Base-by-base conservation (phyloP, 2,888 invertebrate genomes). In the Anthrax anthrax region DNA sequence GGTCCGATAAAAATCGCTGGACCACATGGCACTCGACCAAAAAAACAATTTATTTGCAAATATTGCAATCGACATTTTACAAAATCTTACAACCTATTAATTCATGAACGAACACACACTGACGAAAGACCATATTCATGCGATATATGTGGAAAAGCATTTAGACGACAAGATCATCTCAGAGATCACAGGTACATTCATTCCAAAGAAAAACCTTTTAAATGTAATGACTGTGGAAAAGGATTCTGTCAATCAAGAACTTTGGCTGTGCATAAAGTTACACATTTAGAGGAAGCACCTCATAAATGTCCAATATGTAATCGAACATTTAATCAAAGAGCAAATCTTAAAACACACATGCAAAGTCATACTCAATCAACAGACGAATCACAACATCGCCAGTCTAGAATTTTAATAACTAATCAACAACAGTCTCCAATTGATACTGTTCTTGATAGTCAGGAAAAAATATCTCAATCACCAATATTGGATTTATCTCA, bases 171-270 rank as follows among this genome's bases (percentile, higher is more conserved):
- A 71, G 95, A 96, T 70, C 89, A 90, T 69, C 76, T 90, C 51
- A 78, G 89, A 69, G 89, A 89, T 64, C 89, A 90, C 72, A 85
- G 88, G 64, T 97, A 95, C 71, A 97, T 96, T 54, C 97, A 97
- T 71, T 91, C 91, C 54, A 96, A 96, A 64, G 94, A 96, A 70
- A 97, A 97, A 67, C 97, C 97, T 0, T 97, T 96, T 72, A 96
- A 94, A 63, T 98, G 97, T 68, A 79, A 77, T 4, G 88, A 94
- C 58, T 97, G 97, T 67, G 94, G 94, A 39, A 97, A 97, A 70
- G 97, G 97, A 6, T 97, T 98, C 70, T 98, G 97, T 65, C 97
- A 97, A 64, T 89, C 91, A 18, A 76, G 97, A 43, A 97, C 97
- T 0, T 72, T 97, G 55, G 92, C 95, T 2, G 95, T 95, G 2